These are phyloP conservation scores for Desmodus rotundus DNA, from an alignment of 2,113 vertebrate species.

Conservation along the genomic window DNA sequence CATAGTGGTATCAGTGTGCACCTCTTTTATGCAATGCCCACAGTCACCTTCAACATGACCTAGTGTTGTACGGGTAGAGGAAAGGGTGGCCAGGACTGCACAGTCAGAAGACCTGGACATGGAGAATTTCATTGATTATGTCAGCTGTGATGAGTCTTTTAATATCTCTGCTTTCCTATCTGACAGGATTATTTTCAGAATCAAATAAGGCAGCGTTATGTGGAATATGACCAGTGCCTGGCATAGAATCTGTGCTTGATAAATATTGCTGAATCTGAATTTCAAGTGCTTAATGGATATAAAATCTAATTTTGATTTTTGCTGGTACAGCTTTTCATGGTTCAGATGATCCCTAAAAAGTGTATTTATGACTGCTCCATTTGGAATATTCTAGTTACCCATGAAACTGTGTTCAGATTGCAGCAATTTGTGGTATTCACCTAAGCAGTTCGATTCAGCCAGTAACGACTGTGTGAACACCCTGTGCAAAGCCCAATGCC, in stretches of 20 bases:
- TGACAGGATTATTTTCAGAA: background rate
- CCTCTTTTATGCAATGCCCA: background rate
- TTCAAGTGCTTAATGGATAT: background rate
- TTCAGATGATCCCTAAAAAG: background rate
- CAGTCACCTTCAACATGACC: background rate
- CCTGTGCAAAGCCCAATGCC: background rate
- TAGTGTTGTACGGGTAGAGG: too few species aligned
- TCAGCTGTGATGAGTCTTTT: background rate
- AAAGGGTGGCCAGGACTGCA: background rate
- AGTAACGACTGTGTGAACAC: background rate
- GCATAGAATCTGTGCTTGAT: background rate
- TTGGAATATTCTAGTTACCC: background rate
- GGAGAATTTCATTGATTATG: background rate
- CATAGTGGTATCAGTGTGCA: background rate
- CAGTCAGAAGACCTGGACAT: background rate
- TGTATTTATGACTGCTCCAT: background rate
- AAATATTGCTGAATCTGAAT: background rate
- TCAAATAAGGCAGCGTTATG: background rate
- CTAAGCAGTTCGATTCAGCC: background rate
- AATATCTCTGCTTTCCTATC: background rate
- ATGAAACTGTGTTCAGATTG: background rate
- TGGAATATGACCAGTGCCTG: background rate
- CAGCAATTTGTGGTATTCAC: background rate
- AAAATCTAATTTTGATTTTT: conserved; percentile 33
- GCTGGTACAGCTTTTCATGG: background rate